Conservation (phyloP, 1,140 invertebrate genomes). For the Diuraphis noxia region DNA sequence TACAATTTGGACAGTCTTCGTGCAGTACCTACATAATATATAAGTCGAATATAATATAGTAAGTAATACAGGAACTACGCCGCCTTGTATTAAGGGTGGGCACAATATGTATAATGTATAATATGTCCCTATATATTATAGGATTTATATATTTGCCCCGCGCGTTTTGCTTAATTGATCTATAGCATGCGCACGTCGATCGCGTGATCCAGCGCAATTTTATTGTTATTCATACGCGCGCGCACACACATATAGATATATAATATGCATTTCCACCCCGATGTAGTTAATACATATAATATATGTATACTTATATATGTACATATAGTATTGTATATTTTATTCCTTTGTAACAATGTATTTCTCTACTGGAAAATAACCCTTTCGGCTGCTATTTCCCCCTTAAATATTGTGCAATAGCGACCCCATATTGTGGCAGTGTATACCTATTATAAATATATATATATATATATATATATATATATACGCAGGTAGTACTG, state of each 20-base stretch:
- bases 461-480: not conserved
- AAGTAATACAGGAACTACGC: not conserved
- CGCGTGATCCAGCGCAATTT: slow-evolving; percentile 45
- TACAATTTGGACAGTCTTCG: not conserved
- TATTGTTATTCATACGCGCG: slow-evolving; percentile 18
- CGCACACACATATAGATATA: not conserved
- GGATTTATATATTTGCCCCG: slow-evolving; percentile 15
- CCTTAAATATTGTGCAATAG: not conserved
- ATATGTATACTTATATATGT: no score
- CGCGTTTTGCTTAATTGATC: slow-evolving; percentile 49
- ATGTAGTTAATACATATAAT: not conserved
- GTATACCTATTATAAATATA: not conserved
- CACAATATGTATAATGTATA: not conserved
- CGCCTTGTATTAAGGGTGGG: not conserved
- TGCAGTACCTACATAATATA: not conserved
- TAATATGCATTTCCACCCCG: slow-evolving; percentile 17
- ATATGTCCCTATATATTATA: no score
- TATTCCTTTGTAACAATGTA: slow-evolving; percentile 35
- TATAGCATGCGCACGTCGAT: slow-evolving; percentile 40
- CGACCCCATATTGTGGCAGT: not conserved
- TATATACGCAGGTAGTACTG: no score
- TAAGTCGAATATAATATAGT: not conserved
- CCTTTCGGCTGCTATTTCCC: not conserved
- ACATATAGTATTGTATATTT: not conserved
- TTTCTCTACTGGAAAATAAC: slow-evolving; percentile 12